These are phyloP conservation scores for Microtus pennsylvanicus DNA, from an alignment of 2,113 vertebrate genomes.

Conservation along the genomic window DNA sequence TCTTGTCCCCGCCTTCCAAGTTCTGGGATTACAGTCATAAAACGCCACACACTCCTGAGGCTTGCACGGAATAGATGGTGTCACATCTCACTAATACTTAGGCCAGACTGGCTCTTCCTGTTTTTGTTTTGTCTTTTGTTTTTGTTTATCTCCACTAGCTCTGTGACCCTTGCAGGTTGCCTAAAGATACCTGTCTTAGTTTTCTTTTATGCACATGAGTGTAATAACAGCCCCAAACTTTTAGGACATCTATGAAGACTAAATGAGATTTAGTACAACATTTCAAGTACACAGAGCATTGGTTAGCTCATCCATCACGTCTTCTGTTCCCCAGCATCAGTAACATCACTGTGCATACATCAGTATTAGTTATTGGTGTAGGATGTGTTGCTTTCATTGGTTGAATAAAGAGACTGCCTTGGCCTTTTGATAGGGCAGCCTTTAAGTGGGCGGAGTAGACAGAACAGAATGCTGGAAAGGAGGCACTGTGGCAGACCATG, in stretches of 20 bases:
- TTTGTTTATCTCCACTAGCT: not conserved
- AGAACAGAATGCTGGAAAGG: too few relatives aligned
- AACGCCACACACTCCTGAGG: too few relatives aligned
- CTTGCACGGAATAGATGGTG: not conserved
- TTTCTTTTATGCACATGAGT: not conserved
- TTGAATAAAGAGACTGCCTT: too few relatives aligned
- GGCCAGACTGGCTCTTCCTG: not conserved
- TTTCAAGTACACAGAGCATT: not conserved
- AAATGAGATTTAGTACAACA: not conserved
- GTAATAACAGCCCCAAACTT: not conserved
- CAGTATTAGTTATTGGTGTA: not conserved
- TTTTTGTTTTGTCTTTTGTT: not conserved
- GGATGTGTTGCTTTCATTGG: too few relatives aligned
- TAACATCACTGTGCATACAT: not conserved
- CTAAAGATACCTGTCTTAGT: not conserved
- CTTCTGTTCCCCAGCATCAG: not conserved
- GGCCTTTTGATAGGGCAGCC: too few relatives aligned
- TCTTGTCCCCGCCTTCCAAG: not conserved
- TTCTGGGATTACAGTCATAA: not conserved
- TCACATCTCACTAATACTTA: conserved; percentile 13
- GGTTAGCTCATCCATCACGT: not conserved
- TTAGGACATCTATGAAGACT: not conserved
- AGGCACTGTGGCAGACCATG: too few relatives aligned
- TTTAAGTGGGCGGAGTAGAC: too few relatives aligned
- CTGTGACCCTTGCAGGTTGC: not conserved